A percentile compares a stretch with the other conserved stretches of the same genome.
Evolutionary conservation across 2,888 invertebrate species (phyloP).

Genomic region (Acrobasis repandana): DNA sequence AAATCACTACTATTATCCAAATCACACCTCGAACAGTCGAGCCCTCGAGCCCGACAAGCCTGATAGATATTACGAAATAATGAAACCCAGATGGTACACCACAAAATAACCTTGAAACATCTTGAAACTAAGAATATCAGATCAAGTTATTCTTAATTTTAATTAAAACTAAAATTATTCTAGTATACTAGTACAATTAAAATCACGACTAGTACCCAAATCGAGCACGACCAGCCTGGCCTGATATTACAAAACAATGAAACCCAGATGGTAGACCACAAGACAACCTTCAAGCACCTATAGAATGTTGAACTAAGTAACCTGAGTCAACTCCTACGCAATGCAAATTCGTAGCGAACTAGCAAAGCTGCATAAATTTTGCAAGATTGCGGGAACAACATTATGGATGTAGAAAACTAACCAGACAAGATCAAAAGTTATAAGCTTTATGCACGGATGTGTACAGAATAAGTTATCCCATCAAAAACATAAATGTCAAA

Average conservation of each 20-base stretch:
- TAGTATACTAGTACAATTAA: too few relatives aligned
- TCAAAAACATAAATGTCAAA: not conserved
- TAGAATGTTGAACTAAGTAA: slow-evolving; percentile 68
- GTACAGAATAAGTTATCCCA: not conserved
- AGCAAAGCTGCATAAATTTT: slow-evolving; percentile 35
- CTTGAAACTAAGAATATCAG: too few relatives aligned
- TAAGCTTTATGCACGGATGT: slow-evolving; percentile 1
- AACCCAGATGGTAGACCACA: slow-evolving; percentile 44
- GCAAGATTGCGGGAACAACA: slow-evolving; percentile 11
- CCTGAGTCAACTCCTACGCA: slow-evolving; percentile 52
- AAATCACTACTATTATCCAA: not conserved
- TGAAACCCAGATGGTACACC: slow-evolving; percentile 40
- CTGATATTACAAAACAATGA: slow-evolving; percentile 19
- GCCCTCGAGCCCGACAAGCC: too few relatives aligned
- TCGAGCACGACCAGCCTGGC: not conserved
- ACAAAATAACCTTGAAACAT: slow-evolving; percentile 59
- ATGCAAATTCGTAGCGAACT: slow-evolving; percentile 52
- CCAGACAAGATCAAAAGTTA: slow-evolving; percentile 6
- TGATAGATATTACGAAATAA: slow-evolving; percentile 13
- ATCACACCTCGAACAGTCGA: not conserved
- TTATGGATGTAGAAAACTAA: slow-evolving; percentile 9
- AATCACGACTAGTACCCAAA: too few relatives aligned
- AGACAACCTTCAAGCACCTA: slow-evolving; percentile 56
- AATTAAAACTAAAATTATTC: too few relatives aligned
- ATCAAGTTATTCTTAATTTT: too few relatives aligned